Conservation (phyloP, 1,140 invertebrate genomes). For the Portunus trituberculatus region DNA sequence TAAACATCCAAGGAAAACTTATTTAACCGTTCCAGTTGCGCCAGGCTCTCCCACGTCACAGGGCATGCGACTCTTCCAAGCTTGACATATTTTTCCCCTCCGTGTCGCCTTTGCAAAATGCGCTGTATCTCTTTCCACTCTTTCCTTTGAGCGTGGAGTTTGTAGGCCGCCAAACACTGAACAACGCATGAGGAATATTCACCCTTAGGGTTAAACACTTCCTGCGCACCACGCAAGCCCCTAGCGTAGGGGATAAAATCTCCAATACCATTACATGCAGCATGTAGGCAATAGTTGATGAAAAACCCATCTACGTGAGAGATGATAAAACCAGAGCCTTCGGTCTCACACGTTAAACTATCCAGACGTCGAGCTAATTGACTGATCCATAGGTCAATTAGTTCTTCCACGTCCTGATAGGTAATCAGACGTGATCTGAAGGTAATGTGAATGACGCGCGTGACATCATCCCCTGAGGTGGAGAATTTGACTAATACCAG, state of each 20-base stretch:
- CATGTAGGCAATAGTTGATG: not conserved
- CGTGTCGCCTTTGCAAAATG: not conserved
- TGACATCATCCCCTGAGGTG: not conserved
- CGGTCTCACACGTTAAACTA: not conserved
- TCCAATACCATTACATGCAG: not conserved
- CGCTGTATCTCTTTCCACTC: not conserved
- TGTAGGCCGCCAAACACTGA: slow-evolving; percentile 2
- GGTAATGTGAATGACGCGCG: not conserved
- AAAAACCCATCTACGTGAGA: not conserved
- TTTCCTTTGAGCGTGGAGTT: not conserved
- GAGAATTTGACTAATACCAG: not conserved
- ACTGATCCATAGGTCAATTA: not conserved
- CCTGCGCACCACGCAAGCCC: not conserved
- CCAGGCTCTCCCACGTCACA: too few relatives aligned
- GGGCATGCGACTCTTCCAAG: not conserved
- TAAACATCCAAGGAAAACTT: too few relatives aligned
- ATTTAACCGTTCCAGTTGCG: too few relatives aligned
- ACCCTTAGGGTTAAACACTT: not conserved
- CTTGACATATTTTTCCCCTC: not conserved
- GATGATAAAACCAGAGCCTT: not conserved
- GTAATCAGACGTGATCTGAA: not conserved
- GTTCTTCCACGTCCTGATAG: not conserved
- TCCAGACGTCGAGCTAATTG: not conserved
- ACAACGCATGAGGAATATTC: not conserved
- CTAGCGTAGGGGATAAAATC: not conserved